Evolutionary conservation across 2,888 invertebrate species (phyloP).

Genomic region (Pterobdella sp.): DNA sequence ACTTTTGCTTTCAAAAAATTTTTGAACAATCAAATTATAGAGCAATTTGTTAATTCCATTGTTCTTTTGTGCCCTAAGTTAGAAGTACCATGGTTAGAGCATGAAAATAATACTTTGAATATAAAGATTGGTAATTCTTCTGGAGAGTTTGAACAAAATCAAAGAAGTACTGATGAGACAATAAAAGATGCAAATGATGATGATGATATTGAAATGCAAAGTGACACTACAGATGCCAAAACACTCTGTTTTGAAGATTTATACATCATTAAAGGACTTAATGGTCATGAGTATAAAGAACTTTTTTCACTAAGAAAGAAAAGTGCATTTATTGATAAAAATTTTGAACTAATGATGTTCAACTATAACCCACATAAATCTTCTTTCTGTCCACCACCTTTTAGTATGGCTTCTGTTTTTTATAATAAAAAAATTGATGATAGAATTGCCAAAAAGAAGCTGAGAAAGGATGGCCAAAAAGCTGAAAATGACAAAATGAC

Average conservation of each 20-base stretch:
- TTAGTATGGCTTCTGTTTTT: slow-evolving; percentile 1
- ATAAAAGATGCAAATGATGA: neutral
- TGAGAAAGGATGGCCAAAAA: neutral
- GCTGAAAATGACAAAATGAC: neutral
- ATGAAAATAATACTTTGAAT: neutral
- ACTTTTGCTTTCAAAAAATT: slow-evolving; percentile 26
- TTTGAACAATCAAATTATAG: neutral
- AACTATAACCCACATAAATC: neutral
- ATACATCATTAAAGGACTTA: neutral
- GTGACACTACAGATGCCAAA: neutral
- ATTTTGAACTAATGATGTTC: neutral
- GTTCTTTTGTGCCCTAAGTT: slow-evolving; percentile 13
- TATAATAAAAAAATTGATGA: neutral
- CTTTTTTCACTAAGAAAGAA: neutral
- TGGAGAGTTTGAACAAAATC: neutral
- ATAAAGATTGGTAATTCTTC: neutral
- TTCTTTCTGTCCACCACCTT: neutral
- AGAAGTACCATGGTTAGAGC: slow-evolving; percentile 11
- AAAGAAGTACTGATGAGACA: neutral
- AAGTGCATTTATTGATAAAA: neutral
- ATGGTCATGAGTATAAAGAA: neutral
- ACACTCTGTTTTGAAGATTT: neutral
- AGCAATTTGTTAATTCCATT: neutral
- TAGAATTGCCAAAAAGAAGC: neutral
- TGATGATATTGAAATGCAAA: neutral